Conservation (phyloP, 2,888 invertebrate genomes). For the Synergus itoensis region DNA sequence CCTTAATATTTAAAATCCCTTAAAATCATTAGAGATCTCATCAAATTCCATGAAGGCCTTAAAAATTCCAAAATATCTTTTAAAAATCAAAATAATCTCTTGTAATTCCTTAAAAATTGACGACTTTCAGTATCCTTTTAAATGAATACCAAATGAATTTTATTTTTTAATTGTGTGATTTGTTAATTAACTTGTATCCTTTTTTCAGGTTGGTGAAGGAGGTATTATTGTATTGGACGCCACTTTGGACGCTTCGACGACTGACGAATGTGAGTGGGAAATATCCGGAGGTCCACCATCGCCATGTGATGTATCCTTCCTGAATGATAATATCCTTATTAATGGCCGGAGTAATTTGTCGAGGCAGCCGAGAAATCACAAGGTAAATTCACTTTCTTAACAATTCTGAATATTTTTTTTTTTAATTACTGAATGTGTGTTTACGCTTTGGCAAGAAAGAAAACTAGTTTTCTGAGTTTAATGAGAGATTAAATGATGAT, state of each 20-base stretch:
- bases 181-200: slow-evolving; percentile 6
- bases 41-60: no score
- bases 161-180: not conserved
- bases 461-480: not conserved
- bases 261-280: slow-evolving; percentile 81
- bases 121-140: no score
- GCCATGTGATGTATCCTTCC: slow-evolving; percentile 90
- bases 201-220: slow-evolving; percentile 81
- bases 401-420: no score
- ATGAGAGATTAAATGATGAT: not conserved
- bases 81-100: no score
- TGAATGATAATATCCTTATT: slow-evolving; percentile 93
- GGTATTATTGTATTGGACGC: slow-evolving; percentile 83
- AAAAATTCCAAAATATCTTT: no score
- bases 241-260: slow-evolving; percentile 82
- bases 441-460: not conserved
- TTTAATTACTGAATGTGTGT: not conserved
- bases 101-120: no score
- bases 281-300: slow-evolving; percentile 84
- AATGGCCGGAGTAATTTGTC: slow-evolving; percentile 92
- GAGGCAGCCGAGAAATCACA: slow-evolving; percentile 81
- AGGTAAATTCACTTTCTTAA: slow-evolving; percentile 77
- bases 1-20: no score
- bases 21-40: no score
- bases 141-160: no score